Percentiles rank a stretch among this genome's conserved stretches.
Evolutionary conservation across 1,140 invertebrate genomes (phyloP).

Genomic region (Bombus confusus): DNA sequence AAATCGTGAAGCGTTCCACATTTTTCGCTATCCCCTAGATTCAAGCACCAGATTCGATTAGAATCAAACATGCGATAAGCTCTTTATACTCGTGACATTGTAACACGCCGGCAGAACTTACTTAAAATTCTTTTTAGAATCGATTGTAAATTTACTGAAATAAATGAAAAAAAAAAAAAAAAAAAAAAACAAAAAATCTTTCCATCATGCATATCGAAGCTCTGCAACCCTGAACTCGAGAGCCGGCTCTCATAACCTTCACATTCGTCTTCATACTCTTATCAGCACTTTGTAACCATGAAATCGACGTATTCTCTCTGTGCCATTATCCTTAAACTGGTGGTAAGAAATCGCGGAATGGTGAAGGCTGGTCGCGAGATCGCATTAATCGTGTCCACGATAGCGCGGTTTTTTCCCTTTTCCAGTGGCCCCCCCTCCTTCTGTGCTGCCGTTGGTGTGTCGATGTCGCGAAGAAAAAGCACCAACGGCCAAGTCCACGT

Average conservation of each 20-base stretch:
- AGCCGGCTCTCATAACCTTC: neutral
- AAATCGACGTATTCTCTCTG: neutral
- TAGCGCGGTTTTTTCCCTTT: conserved; percentile 7
- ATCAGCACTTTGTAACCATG: conserved; percentile 13
- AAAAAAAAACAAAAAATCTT: too few relatives aligned
- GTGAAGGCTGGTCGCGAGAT: neutral
- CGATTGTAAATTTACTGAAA: too few relatives aligned
- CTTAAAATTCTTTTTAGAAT: too few relatives aligned
- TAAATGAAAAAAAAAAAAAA: too few relatives aligned
- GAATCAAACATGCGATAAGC: too few relatives aligned
- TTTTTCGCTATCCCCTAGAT: too few relatives aligned
- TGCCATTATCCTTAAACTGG: neutral
- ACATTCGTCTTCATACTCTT: neutral
- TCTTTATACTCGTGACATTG: too few relatives aligned
- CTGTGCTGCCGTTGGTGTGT: conserved; percentile 12
- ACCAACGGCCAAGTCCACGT: conserved; percentile 40
- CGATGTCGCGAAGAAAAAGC: conserved; percentile 57
- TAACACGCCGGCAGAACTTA: too few relatives aligned
- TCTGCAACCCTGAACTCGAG: neutral
- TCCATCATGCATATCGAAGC: neutral
- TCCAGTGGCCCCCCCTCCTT: neutral
- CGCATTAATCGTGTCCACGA: conserved; percentile 33
- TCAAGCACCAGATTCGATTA: too few relatives aligned
- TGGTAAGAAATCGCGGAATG: conserved; percentile 4
- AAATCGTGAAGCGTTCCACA: too few relatives aligned